These are phyloP conservation scores for Portunus trituberculatus DNA, from an alignment of 1,140 invertebrate genomes.

Conservation along the genomic window DNA sequence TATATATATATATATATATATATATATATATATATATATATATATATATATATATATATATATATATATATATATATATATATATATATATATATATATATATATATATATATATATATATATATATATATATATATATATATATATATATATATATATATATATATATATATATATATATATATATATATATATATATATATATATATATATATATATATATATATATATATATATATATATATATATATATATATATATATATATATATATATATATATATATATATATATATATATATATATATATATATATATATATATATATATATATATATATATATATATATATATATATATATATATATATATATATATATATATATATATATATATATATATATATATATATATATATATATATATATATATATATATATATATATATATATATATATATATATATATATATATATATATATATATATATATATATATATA, in stretches of 20 bases:
- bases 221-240: slow-evolving; percentile 49
- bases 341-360: too few species aligned
- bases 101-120: neutral
- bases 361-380: too few species aligned
- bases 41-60: slow-evolving; percentile 38
- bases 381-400: too few species aligned
- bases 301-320: too few species aligned
- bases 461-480: too few species aligned
- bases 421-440: too few species aligned
- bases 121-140: neutral
- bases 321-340: too few species aligned
- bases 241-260: slow-evolving; percentile 58
- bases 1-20: neutral
- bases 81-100: neutral
- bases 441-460: too few species aligned
- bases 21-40: slow-evolving; percentile 8
- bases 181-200: too few species aligned
- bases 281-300: neutral
- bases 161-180: slow-evolving; percentile 13
- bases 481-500: too few species aligned
- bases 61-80: neutral
- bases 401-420: too few species aligned
- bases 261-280: slow-evolving; percentile 52
- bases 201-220: slow-evolving; percentile 43
- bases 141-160: neutral